Percentiles rank a stretch among this genome's conserved stretches.
These are phyloP conservation scores for Siderastrea siderea DNA, from an alignment of 92 coral and sea anemone species.

Conservation along the genomic window DNA sequence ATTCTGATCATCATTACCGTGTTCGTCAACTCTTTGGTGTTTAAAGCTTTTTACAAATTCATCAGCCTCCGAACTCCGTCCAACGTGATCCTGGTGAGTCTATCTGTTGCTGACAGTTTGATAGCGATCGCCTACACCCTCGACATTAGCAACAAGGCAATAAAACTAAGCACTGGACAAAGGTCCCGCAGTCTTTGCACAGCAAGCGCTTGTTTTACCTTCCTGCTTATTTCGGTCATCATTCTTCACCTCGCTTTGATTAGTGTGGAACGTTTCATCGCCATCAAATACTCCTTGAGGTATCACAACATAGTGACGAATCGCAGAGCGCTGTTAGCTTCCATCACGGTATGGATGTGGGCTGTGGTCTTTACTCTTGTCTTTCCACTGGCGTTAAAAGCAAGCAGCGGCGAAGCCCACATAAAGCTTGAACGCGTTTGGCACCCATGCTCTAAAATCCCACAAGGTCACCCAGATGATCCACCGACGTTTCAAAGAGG, in stretches of 20 bases:
- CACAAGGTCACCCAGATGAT: too few species aligned
- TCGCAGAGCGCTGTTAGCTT: conserved; percentile 21
- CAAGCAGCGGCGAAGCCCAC: background rate
- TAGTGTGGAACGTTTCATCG: conserved; percentile 43
- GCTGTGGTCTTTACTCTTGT: background rate
- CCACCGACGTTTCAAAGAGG: background rate
- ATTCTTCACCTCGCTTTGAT: conserved; percentile 41
- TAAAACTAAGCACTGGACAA: too few species aligned
- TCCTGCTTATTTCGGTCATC: background rate
- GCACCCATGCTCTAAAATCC: background rate
- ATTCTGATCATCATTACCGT: background rate
- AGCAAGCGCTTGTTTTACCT: conserved; percentile 7
- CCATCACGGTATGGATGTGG: conserved; percentile 24
- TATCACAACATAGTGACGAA: conserved; percentile 21
- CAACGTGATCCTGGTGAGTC: conserved; percentile 41
- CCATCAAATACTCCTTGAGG: conserved; percentile 36
- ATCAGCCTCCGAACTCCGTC: conserved; percentile 44
- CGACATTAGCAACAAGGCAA: background rate
- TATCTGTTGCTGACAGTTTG: conserved; percentile 42
- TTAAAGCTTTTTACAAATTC: conserved; percentile 29
- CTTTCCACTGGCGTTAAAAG: background rate
- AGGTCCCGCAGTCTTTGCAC: background rate
- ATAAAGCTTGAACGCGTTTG: background rate
- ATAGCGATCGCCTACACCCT: conserved; percentile 20
- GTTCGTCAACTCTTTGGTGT: conserved; percentile 18